A percentile compares a stretch with the other conserved stretches of the same genome.
phyloP scores from a whole-genome alignment of 2,797 vertebrate genomes.

The Astyanax mexicanus region DNA sequence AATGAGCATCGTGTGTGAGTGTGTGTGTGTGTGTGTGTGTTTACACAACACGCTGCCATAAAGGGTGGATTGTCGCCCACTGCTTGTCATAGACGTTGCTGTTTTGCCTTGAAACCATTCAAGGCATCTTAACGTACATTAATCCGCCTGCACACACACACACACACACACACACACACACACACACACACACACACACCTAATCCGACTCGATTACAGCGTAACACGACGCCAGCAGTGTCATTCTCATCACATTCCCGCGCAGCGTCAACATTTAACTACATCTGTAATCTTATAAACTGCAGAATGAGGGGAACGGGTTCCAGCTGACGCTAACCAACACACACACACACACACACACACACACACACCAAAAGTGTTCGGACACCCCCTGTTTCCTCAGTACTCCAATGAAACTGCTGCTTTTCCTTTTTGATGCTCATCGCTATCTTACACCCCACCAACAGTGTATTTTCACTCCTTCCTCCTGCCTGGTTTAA shows the following conservation, averaged over 20 bases:
- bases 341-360: too few species aligned
- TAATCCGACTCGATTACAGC: constrained; percentile 10
- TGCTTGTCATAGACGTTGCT: not conserved
- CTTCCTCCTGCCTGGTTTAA: too few species aligned
- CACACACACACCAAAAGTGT: too few species aligned
- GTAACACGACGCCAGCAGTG: constrained; percentile 1
- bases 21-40: not conserved
- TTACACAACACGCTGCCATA: not conserved
- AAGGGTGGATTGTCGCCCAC: constrained; percentile 6
- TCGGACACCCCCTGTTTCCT: too few species aligned
- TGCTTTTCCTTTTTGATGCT: too few species aligned
- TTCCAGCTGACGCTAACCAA: too few species aligned
- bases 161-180: too few species aligned
- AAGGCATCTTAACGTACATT: constrained; percentile 1
- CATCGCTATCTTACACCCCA: too few species aligned
- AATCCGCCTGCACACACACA: not conserved
- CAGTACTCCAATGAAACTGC: too few species aligned
- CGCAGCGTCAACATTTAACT: not conserved
- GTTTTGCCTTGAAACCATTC: constrained; percentile 8
- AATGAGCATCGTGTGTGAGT: too few species aligned
- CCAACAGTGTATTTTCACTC: too few species aligned
- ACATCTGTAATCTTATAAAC: not conserved
- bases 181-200: constrained; percentile 2
- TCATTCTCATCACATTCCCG: not conserved
- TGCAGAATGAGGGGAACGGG: not conserved